phyloP scores from a whole-genome alignment of 1,140 invertebrate genomes.

The Halesus radiatus region DNA sequence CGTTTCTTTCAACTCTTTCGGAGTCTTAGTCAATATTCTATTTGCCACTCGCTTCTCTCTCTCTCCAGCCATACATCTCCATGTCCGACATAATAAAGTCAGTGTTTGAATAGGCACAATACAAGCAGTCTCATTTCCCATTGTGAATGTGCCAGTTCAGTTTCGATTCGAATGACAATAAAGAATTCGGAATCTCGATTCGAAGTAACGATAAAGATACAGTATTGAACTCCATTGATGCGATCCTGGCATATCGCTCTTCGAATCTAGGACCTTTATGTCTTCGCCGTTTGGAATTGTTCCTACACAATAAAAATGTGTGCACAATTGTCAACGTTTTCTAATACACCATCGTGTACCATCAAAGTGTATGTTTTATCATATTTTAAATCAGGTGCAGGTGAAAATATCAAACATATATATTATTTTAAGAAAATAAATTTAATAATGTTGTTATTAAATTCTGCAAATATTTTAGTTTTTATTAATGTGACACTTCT shows the following conservation, averaged over 20 bases:
- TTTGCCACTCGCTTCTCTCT: neutral
- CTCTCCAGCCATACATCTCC: neutral
- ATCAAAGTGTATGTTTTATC: too few relatives aligned
- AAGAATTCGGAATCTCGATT: constrained; percentile 7
- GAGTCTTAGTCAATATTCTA: neutral
- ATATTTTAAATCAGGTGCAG: too few relatives aligned
- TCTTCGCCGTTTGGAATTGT: constrained; percentile 3
- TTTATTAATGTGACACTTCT: too few relatives aligned
- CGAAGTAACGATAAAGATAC: neutral
- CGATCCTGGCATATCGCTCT: constrained; percentile 7
- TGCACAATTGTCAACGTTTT: too few relatives aligned
- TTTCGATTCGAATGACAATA: constrained; percentile 26
- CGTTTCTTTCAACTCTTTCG: neutral
- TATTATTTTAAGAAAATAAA: too few relatives aligned
- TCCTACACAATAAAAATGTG: neutral
- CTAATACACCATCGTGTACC: too few relatives aligned
- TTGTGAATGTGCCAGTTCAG: neutral
- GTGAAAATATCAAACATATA: too few relatives aligned
- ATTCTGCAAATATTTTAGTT: too few relatives aligned
- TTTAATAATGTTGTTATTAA: too few relatives aligned
- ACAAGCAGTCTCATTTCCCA: neutral
- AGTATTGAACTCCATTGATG: constrained; percentile 4
- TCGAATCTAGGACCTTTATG: neutral
- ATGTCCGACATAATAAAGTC: constrained; percentile 11
- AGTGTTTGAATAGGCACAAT: neutral